These are phyloP conservation scores for Steatornis caripensis DNA, from an alignment of 2,113 vertebrate genomes.

Conservation along the genomic window DNA sequence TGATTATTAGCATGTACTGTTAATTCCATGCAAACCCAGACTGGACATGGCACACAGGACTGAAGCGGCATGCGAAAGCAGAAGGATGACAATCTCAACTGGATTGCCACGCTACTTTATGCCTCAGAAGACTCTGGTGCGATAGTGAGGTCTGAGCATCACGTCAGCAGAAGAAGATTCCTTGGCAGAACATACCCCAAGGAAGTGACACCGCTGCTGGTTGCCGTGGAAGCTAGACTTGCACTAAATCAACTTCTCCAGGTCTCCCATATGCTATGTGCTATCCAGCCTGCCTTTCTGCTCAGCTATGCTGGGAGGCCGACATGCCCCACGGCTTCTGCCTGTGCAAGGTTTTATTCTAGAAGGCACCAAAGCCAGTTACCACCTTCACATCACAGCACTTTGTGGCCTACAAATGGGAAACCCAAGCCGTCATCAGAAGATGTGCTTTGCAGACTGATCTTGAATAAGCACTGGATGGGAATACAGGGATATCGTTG, in stretches of 20 bases:
- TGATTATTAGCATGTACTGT: not conserved
- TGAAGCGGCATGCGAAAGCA: not conserved
- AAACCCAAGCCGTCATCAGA: not conserved
- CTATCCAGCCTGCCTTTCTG: not conserved
- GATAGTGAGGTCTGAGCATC: not conserved
- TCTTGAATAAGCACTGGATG: not conserved
- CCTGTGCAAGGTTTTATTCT: not conserved
- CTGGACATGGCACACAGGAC: not conserved
- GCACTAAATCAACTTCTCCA: not conserved
- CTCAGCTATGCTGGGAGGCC: not conserved
- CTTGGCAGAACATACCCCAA: not conserved
- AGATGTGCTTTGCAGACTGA: not conserved
- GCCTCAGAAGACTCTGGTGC: not conserved
- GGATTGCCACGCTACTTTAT: not conserved
- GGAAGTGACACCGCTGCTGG: not conserved
- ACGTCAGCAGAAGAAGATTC: not conserved
- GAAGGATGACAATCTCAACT: not conserved
- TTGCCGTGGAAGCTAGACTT: not conserved
- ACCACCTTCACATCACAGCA: not conserved
- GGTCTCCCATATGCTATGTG: not conserved
- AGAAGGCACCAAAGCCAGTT: not conserved
- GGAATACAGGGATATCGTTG: not conserved
- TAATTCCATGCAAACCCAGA: not conserved
- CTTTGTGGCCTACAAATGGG: not conserved
- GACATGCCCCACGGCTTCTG: not conserved